These are phyloP conservation scores for Trichogramma pretiosum DNA, from an alignment of 1,140 invertebrate species.

Conservation along the genomic window DNA sequence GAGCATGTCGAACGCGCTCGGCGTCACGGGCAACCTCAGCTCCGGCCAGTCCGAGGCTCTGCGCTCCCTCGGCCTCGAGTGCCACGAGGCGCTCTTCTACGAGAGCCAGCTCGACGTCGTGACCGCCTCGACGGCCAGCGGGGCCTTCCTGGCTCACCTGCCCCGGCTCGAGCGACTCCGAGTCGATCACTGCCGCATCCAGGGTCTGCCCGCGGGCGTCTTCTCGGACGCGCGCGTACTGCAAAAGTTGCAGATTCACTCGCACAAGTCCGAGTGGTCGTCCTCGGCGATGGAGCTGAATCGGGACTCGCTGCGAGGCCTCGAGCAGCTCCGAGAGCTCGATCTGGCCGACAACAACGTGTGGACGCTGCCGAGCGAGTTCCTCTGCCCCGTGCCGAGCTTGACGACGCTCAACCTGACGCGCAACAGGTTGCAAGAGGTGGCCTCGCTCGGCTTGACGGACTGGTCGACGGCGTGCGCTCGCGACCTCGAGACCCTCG, in stretches of 20 bases:
- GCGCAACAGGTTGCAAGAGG: slow-evolving; percentile 68
- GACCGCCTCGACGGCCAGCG: slow-evolving; percentile 17
- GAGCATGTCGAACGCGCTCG: slow-evolving; percentile 61
- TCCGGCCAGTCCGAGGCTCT: slow-evolving; percentile 59
- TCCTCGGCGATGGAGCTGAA: slow-evolving; percentile 67
- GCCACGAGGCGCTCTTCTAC: slow-evolving; percentile 71
- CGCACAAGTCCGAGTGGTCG: slow-evolving; percentile 73
- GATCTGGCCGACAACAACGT: slow-evolving; percentile 75
- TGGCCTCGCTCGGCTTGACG: slow-evolving; percentile 62
- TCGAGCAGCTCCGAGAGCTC: slow-evolving; percentile 59
- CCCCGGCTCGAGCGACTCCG: slow-evolving; percentile 58
- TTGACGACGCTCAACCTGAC: slow-evolving; percentile 65
- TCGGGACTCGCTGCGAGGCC: slow-evolving; percentile 57
- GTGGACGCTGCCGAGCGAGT: slow-evolving; percentile 61
- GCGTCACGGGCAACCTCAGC: slow-evolving; percentile 60
- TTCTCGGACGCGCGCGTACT: slow-evolving; percentile 60
- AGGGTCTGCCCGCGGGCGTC: slow-evolving; percentile 58
- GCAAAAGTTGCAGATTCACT: slow-evolving; percentile 58
- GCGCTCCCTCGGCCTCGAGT: slow-evolving; percentile 60
- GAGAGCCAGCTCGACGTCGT: slow-evolving; percentile 53
- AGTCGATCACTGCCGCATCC: slow-evolving; percentile 72
- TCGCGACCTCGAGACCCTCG: slow-evolving; percentile 56
- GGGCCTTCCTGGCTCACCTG: slow-evolving; percentile 54
- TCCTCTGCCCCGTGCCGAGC: slow-evolving; percentile 65
- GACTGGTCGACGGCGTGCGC: slow-evolving; percentile 55